Evolutionary conservation across 2,888 invertebrate species (phyloP).

Genomic region (Steromphala cineraria): DNA sequence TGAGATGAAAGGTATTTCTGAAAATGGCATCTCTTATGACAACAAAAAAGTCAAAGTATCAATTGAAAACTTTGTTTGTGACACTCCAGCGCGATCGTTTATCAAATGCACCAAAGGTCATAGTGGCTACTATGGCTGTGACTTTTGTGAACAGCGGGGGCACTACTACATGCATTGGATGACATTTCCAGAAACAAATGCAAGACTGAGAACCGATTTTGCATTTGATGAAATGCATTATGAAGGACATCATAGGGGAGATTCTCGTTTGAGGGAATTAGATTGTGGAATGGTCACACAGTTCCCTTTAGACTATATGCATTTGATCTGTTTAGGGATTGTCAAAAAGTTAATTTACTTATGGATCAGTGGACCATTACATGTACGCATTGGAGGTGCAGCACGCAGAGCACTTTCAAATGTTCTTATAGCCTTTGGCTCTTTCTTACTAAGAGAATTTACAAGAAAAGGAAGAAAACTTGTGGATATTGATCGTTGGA

Average conservation of each 20-base stretch:
- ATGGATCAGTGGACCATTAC: background rate
- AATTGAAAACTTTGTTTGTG: background rate
- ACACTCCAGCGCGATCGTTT: background rate
- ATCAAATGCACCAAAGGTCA: background rate
- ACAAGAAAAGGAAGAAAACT: no score
- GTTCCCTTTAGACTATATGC: no score
- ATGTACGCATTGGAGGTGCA: background rate
- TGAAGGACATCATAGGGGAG: background rate
- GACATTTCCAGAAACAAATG: background rate
- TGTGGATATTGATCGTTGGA: no score
- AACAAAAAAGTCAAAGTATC: background rate
- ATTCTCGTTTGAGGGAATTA: background rate
- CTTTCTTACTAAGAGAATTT: no score
- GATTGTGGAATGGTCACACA: background rate
- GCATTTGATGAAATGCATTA: no score
- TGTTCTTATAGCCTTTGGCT: background rate
- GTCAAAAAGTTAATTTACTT: background rate
- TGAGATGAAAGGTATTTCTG: background rate
- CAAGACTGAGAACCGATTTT: background rate
- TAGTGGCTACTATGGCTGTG: background rate
- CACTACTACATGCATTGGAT: background rate
- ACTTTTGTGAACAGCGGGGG: background rate
- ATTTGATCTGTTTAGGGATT: background rate
- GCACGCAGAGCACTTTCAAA: background rate
- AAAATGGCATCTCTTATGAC: background rate